Evolutionary conservation across 92 coral and sea anemone species (phyloP).

Genomic region (Pocillopora meandrina): DNA sequence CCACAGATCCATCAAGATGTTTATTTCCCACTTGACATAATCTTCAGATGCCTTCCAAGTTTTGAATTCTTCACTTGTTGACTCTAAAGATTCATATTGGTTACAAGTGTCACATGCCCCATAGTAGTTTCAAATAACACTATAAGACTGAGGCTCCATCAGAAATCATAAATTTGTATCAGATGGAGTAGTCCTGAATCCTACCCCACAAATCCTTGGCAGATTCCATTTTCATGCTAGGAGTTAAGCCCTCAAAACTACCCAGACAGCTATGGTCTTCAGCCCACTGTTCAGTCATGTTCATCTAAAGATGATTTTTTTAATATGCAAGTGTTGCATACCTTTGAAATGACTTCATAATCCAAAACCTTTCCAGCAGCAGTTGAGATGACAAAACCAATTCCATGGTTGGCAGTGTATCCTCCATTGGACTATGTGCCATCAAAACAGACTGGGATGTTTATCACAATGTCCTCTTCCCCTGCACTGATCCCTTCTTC

Average conservation of each 20-base stretch:
- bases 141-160: slow-evolving; percentile 61
- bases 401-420: slow-evolving; percentile 54
- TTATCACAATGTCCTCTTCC: slow-evolving; percentile 27
- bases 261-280: neutral
- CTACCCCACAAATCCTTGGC: slow-evolving; percentile 57
- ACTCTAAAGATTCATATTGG: slow-evolving; percentile 40
- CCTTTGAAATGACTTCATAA: slow-evolving; percentile 21
- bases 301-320: slow-evolving; percentile 5
- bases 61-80: slow-evolving; percentile 30
- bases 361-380: slow-evolving; percentile 47
- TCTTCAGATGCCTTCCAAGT: slow-evolving; percentile 54
- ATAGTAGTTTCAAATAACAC: slow-evolving; percentile 8
- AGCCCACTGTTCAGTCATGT: too few species aligned
- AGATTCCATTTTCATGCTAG: slow-evolving; percentile 56
- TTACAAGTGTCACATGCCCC: slow-evolving; percentile 43
- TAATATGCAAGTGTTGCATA: slow-evolving; percentile 21
- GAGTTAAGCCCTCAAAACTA: slow-evolving; percentile 48
- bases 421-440: slow-evolving; percentile 61
- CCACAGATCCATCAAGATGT: slow-evolving; percentile 36
- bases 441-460: slow-evolving; percentile 53
- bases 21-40: slow-evolving; percentile 44
- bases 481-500: slow-evolving; percentile 24
- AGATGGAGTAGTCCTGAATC: slow-evolving; percentile 22
- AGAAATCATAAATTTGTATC: slow-evolving; percentile 51
- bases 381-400: slow-evolving; percentile 54